A percentile compares a stretch with the other conserved stretches of the same genome.
Conservation (phyloP, 2,797 vertebrate species). For the Leucoraja ocellata region DNA sequence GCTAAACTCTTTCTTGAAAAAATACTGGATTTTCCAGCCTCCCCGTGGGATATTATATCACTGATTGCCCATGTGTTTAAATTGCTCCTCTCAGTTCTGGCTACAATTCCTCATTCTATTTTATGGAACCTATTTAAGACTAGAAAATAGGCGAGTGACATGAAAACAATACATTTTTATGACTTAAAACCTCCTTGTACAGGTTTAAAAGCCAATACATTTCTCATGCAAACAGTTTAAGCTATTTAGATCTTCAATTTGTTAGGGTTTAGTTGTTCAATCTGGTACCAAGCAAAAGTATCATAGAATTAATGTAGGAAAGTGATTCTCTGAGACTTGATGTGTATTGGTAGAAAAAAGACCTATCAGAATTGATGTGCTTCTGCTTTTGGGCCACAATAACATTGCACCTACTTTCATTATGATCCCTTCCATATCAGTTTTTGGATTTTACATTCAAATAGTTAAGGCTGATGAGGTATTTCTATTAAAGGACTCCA, state of each 20-base stretch:
- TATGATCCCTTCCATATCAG: too few species aligned
- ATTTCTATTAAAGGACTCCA: not conserved
- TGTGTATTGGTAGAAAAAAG: not conserved
- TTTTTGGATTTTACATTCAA: not conserved
- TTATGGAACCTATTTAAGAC: not conserved
- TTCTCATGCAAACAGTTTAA: slow-evolving; percentile 24
- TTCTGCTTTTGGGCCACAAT: not conserved
- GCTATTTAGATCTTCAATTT: slow-evolving; percentile 19
- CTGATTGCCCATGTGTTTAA: not conserved
- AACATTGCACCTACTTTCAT: not conserved
- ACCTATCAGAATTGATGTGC: not conserved
- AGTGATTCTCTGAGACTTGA: not conserved
- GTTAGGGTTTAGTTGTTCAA: not conserved
- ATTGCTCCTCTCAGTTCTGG: not conserved
- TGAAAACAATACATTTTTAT: not conserved
- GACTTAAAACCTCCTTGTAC: not conserved
- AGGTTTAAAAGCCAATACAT: not conserved
- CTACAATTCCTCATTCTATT: not conserved
- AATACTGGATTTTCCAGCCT: not conserved
- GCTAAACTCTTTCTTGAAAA: too few species aligned
- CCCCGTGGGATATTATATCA: not conserved
- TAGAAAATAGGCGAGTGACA: not conserved
- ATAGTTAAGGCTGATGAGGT: not conserved
- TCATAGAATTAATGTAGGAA: not conserved
- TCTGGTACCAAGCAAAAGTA: slow-evolving; percentile 11